Evolutionary conservation across 2,113 vertebrate species (phyloP).

Genomic region (Oreochromis spilurus): DNA sequence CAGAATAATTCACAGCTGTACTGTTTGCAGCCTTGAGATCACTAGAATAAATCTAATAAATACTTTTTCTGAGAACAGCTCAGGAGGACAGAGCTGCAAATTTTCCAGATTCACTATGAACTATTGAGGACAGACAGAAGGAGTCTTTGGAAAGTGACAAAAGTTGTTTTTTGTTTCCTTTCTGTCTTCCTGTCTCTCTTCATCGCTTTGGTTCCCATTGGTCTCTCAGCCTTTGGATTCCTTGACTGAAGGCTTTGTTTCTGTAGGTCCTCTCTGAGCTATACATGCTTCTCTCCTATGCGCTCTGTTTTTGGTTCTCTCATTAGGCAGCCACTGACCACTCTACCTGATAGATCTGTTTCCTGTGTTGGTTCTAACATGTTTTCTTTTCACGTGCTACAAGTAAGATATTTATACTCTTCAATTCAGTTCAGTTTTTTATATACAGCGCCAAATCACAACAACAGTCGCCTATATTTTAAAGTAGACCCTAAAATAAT

Average conservation of each 20-base stretch:
- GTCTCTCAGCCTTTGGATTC: neutral
- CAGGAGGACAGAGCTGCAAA: neutral
- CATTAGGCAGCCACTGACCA: neutral
- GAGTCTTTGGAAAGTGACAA: neutral
- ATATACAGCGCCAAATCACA: neutral
- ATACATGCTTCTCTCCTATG: neutral
- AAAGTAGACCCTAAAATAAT: neutral
- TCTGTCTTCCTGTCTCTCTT: neutral
- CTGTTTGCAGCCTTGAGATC: neutral
- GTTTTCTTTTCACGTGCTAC: neutral
- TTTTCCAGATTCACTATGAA: neutral
- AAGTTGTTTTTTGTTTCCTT: neutral
- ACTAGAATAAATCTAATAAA: neutral
- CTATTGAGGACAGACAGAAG: neutral
- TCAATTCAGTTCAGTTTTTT: neutral
- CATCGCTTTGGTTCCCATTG: neutral
- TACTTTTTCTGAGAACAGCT: neutral
- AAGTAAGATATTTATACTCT: neutral
- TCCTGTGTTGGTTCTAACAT: neutral
- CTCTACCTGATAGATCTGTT: neutral
- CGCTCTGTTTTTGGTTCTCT: neutral
- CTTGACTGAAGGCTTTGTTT: neutral
- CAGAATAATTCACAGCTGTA: neutral
- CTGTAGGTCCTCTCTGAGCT: neutral
- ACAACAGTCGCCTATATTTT: neutral